These are phyloP conservation scores for Caenorhabditis becei DNA, from an alignment of 2,888 invertebrate species.

Conservation along the genomic window DNA sequence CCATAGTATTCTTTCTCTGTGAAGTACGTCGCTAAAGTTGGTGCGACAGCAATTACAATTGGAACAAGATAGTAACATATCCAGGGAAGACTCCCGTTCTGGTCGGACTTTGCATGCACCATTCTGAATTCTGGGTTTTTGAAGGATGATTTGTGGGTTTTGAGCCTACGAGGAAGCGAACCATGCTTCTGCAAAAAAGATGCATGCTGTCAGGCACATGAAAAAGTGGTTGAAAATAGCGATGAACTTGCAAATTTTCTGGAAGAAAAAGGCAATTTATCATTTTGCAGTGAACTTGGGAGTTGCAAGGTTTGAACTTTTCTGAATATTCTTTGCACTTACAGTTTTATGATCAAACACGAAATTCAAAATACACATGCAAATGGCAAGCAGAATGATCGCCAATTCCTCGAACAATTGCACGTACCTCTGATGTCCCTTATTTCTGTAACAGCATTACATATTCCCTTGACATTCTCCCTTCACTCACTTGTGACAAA, in stretches of 20 bases:
- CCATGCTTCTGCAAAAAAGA: conserved; percentile 68
- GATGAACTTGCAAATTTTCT: conserved; percentile 67
- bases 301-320: neutral
- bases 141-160: neutral
- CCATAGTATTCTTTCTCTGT: conserved; percentile 65
- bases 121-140: conserved; percentile 48
- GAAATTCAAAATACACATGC: conserved; percentile 66
- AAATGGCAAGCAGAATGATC: conserved; percentile 63
- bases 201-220: conserved; percentile 64
- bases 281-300: neutral
- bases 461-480: neutral
- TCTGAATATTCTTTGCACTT: neutral
- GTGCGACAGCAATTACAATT: conserved; percentile 61
- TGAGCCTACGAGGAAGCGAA: conserved; percentile 72
- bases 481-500: conserved; percentile 60
- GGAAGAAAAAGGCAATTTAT: conserved; percentile 7
- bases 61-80: conserved; percentile 67
- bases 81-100: conserved; percentile 66
- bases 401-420: conserved; percentile 69
- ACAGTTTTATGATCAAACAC: conserved; percentile 48
- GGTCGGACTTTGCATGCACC: conserved; percentile 67
- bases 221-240: conserved; percentile 67
- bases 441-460: conserved; percentile 56
- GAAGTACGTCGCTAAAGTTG: conserved; percentile 65
- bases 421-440: conserved; percentile 69